Base-by-base conservation (phyloP, 2,888 invertebrate genomes). In the Macrophya annulata region DNA sequence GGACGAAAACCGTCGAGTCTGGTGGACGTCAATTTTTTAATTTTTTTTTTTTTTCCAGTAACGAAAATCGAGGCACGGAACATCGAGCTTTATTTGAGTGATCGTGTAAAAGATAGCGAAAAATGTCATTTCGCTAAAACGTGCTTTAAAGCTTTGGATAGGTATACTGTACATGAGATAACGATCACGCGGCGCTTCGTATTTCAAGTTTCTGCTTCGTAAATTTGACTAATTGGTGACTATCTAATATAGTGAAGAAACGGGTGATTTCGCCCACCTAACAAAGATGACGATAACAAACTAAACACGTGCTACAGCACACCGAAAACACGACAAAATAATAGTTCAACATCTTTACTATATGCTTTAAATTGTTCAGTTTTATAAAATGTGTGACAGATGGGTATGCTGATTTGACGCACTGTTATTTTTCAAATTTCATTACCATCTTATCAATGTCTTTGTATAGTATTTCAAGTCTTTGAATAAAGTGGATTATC, bases 181-280 rank as follows among this genome's bases (percentile, higher is more conserved):
- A 55, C 55, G 55, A 55, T 55, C 55, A n/a, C 55, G 8, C 8
- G 55, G n/a, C n/a, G n/a, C 55, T 55, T 55, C 55, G n/a, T 55
- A 55, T 55, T 55, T 55, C 55, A 55, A 55, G 55, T 6, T 55
- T n/a, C n/a, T n/a, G 55, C 55, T 55, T 55, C 55, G 55, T 55
- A 17, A 55, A 55, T 55, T 55, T n/a, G n/a, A 55, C 55, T n/a
- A 55, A 55, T 55, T 55, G 55, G 6, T 55, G n/a, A n/a, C 55
- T 31, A 3, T 55, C 55, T 55, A 55, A 55, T 55, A 55, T 55
- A 55, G 55, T 8, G 55, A n/a, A n/a, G 55, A 55, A n/a, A 10
- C 55, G n/a, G 55, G n/a, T 55, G 55, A n/a, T 55, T 55, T n/a
- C 8, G 55, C 8, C n/a, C 55, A 55, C 8, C 55, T 55, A 55